phyloP scores from a whole-genome alignment of 2,113 vertebrate genomes.

The Gymnogyps californianus region DNA sequence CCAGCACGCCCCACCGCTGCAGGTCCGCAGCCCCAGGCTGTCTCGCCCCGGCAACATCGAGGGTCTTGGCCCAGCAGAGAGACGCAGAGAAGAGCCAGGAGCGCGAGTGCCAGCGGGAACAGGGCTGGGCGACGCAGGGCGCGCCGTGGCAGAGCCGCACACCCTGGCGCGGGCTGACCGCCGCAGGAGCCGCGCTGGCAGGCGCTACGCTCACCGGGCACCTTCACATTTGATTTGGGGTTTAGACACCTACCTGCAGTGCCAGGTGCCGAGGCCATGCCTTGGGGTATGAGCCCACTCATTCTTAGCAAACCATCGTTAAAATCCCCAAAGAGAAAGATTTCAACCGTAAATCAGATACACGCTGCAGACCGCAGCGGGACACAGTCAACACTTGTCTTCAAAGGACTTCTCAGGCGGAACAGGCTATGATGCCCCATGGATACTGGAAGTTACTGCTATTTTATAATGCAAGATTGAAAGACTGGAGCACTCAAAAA shows the following conservation, averaged over 20 bases:
- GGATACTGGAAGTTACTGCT: neutral
- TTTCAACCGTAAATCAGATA: neutral
- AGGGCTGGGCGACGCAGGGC: neutral
- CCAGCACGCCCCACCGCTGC: neutral
- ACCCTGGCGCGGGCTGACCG: rapidly evolving
- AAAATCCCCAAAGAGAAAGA: neutral
- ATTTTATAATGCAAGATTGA: neutral
- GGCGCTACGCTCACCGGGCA: neutral
- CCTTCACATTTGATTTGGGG: neutral
- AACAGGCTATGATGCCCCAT: neutral
- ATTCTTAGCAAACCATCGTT: neutral
- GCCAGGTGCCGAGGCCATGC: neutral
- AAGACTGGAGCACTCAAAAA: neutral
- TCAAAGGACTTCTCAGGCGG: neutral
- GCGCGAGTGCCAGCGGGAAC: neutral
- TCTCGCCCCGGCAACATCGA: neutral
- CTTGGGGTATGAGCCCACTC: neutral
- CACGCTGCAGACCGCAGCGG: neutral
- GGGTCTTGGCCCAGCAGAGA: neutral
- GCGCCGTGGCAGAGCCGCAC: neutral
- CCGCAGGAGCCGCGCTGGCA: neutral
- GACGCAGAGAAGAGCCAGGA: neutral
- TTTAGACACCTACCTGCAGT: neutral
- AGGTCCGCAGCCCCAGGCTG: neutral
- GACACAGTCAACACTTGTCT: too few species aligned